Percentiles rank a stretch among this genome's conserved stretches.
Conservation (phyloP, 1,140 invertebrate species). For the Penaeus indicus region DNA sequence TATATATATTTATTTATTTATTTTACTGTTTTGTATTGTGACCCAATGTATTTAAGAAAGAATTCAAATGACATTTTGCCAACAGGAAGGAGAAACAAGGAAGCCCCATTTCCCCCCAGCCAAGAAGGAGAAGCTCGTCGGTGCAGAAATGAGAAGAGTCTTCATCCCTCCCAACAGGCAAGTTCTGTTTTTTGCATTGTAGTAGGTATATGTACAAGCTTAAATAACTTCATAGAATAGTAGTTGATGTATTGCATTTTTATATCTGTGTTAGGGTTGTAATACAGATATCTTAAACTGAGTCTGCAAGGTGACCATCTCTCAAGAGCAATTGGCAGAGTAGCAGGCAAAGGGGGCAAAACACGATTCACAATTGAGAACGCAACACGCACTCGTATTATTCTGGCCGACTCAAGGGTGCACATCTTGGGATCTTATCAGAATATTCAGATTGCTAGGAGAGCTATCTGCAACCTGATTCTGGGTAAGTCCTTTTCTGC, state of each 20-base stretch:
- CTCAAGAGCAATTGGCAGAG: constrained; percentile 92
- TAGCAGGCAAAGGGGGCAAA: constrained; percentile 97
- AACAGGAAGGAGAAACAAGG: background rate
- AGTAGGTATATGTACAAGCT: background rate
- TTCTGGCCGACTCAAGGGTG: constrained; percentile 95
- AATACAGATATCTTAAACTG: constrained; percentile 75
- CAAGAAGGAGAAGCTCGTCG: constrained; percentile 45
- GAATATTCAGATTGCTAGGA: constrained; percentile 94
- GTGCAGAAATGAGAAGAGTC: constrained; percentile 74
- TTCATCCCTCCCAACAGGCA: constrained; percentile 76
- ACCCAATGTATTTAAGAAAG: too few relatives aligned
- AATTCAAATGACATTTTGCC: too few relatives aligned
- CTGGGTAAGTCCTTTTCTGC: constrained; percentile 82
- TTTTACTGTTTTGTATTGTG: too few relatives aligned
- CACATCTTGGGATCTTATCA: constrained; percentile 98
- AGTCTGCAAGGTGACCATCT: constrained; percentile 93
- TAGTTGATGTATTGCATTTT: too few relatives aligned
- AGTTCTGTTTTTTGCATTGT: background rate
- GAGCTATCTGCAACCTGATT: constrained; percentile 98
- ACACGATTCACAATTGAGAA: constrained; percentile 99
- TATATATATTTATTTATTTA: too few relatives aligned
- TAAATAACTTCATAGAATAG: background rate
- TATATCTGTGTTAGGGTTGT: too few relatives aligned
- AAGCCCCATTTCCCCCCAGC: constrained; percentile 57
- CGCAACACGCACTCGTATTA: constrained; percentile 97